Evolutionary conservation across 30 jellyfish, hydroid and myxozoan genomes (phyloP).

Genomic region (Cassiopea xamachana): DNA sequence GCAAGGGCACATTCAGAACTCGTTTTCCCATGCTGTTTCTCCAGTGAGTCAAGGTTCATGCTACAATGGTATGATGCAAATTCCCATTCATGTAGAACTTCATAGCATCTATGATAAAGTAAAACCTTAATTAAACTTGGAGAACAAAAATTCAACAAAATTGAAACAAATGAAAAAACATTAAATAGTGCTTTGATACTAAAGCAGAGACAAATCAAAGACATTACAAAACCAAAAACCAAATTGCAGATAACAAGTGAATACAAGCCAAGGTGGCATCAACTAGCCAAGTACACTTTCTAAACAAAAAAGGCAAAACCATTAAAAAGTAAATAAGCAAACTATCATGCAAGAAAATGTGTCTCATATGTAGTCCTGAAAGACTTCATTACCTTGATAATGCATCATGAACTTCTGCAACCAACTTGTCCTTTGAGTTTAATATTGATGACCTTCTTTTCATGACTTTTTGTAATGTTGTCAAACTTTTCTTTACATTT

Average conservation of each 20-base stretch:
- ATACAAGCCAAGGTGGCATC: too few relatives aligned
- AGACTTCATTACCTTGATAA: slow-evolving; percentile 47
- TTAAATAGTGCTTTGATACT: too few relatives aligned
- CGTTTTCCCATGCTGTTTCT: slow-evolving; percentile 62
- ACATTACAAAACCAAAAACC: too few relatives aligned
- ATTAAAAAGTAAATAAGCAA: too few relatives aligned
- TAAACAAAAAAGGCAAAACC: too few relatives aligned
- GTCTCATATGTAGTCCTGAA: background rate
- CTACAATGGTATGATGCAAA: slow-evolving; percentile 78
- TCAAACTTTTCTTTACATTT: slow-evolving; percentile 53
- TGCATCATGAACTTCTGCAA: slow-evolving; percentile 86
- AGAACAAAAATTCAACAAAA: background rate
- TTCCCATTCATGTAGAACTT: slow-evolving; percentile 81
- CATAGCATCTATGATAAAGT: slow-evolving; percentile 55
- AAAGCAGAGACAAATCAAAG: too few relatives aligned
- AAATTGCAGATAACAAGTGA: too few relatives aligned
- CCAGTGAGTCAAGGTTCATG: slow-evolving; percentile 67
- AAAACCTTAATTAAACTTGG: background rate
- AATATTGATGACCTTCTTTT: slow-evolving; percentile 56
- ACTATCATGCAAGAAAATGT: background rate
- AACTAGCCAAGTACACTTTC: too few relatives aligned
- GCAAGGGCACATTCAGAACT: slow-evolving; percentile 77
- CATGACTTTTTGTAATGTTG: slow-evolving; percentile 55
- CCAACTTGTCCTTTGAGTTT: slow-evolving; percentile 42
- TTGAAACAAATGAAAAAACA: background rate